These are phyloP conservation scores for Podarcis muralis DNA, from an alignment of 2,113 vertebrate species.

Conservation along the genomic window DNA sequence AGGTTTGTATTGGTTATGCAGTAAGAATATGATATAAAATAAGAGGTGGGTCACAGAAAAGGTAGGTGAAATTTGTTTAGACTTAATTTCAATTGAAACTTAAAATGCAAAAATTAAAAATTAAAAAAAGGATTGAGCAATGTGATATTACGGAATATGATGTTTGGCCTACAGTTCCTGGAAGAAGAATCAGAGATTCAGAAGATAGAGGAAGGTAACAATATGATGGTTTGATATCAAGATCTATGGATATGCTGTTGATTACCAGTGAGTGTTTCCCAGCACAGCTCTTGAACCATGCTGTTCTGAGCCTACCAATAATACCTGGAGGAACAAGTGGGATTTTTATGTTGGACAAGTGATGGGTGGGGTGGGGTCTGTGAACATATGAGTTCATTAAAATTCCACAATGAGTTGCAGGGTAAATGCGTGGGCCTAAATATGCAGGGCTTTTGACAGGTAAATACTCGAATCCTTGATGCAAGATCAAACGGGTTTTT, in stretches of 20 bases:
- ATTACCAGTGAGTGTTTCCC: background rate
- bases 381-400: constrained; percentile 60
- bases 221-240: background rate
- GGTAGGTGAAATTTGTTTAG: too few relatives aligned
- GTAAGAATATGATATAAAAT: too few relatives aligned
- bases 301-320: background rate
- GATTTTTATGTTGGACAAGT: constrained; percentile 47
- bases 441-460: constrained; percentile 64
- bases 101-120: too few relatives aligned
- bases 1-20: too few relatives aligned
- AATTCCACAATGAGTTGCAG: constrained; percentile 56
- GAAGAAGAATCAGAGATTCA: constrained; percentile 13
- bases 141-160: too few relatives aligned
- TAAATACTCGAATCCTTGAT: constrained; percentile 67
- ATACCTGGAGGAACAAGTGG: constrained; percentile 37
- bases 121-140: too few relatives aligned
- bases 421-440: constrained; percentile 61
- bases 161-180: background rate
- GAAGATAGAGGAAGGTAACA: background rate
- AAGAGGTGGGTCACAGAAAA: too few relatives aligned
- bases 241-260: background rate
- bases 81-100: too few relatives aligned
- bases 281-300: background rate
- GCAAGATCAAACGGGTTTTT: constrained; percentile 63
- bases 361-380: constrained; percentile 38